phyloP scores from a whole-genome alignment of 2,888 invertebrate genomes.

The Archaeoteleia sp. region DNA sequence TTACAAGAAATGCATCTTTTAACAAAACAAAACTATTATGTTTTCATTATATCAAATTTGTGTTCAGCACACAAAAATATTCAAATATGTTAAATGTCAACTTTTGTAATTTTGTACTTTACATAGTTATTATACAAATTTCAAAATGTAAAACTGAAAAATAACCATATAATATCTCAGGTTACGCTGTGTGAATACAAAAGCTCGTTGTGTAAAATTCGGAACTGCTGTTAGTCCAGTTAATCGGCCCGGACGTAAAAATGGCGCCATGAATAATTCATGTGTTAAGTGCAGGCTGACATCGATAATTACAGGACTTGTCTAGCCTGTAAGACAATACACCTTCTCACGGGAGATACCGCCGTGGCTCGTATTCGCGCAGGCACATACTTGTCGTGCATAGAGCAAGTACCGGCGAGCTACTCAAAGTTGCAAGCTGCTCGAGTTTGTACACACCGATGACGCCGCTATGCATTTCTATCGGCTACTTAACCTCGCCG shows the following conservation, averaged over 20 bases:
- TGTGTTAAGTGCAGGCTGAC: slow-evolving; percentile 36
- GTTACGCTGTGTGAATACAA: too few species aligned
- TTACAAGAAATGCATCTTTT: too few species aligned
- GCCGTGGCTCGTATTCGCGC: slow-evolving; percentile 31
- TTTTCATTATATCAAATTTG: too few species aligned
- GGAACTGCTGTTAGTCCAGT: not conserved
- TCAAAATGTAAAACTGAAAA: too few species aligned
- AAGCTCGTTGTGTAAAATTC: too few species aligned
- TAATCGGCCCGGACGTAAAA: slow-evolving; percentile 30
- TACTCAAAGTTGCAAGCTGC: slow-evolving; percentile 57
- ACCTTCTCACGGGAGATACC: slow-evolving; percentile 15
- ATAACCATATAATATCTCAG: too few species aligned
- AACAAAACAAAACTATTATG: too few species aligned
- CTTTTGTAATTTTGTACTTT: too few species aligned
- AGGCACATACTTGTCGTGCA: slow-evolving; percentile 17
- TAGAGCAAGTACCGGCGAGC: slow-evolving; percentile 28
- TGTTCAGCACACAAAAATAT: too few species aligned
- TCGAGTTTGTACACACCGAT: slow-evolving; percentile 57
- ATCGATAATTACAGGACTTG: slow-evolving; percentile 37
- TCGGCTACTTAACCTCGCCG: slow-evolving; percentile 66
- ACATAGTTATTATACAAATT: too few species aligned
- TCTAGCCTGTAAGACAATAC: slow-evolving; percentile 44
- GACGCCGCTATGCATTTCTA: slow-evolving; percentile 69
- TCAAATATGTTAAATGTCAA: too few species aligned
- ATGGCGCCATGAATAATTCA: slow-evolving; percentile 36